Conservation (phyloP, 2,113 vertebrate species). For the Rana temporaria region DNA sequence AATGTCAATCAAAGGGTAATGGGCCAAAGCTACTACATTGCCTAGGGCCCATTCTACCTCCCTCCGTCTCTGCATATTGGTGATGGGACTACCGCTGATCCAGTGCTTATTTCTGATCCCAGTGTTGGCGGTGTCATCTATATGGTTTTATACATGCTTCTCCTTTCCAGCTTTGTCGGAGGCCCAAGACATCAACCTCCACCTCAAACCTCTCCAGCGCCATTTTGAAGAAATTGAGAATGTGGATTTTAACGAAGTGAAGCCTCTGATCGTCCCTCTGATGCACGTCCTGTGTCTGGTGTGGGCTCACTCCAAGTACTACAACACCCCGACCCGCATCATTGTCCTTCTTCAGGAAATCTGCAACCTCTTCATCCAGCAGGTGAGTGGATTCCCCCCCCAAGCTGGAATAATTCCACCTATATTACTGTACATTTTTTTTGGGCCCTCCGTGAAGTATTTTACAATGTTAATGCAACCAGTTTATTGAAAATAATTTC, state of each 20-base stretch:
- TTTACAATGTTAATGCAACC: too few relatives aligned
- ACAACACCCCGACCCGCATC: conserved; percentile 75
- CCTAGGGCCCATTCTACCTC: too few relatives aligned
- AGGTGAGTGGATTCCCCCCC: conserved; percentile 70
- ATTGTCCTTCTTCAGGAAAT: conserved; percentile 86
- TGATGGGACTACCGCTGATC: too few relatives aligned
- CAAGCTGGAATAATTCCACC: neutral
- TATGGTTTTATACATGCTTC: neutral
- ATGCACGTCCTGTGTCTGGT: conserved; percentile 86
- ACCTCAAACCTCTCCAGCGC: conserved; percentile 78
- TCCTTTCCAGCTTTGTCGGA: conserved; percentile 80
- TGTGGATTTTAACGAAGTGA: conserved; percentile 79
- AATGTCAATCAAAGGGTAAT: too few relatives aligned
- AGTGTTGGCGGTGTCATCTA: too few relatives aligned
- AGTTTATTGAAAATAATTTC: too few relatives aligned
- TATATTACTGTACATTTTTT: neutral
- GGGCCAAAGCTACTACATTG: too few relatives aligned
- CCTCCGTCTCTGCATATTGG: too few relatives aligned
- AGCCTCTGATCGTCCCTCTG: conserved; percentile 74
- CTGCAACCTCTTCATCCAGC: conserved; percentile 90
- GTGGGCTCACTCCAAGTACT: conserved; percentile 84
- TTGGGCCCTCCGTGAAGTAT: too few relatives aligned
- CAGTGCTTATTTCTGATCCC: too few relatives aligned
- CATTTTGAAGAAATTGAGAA: conserved; percentile 79
- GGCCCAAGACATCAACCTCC: conserved; percentile 79